Evolutionary conservation across 23 tunicate genomes (phyloP), one percentile per base, ranked within the genome.

Genomic region (Ciona savignyi): DNA sequence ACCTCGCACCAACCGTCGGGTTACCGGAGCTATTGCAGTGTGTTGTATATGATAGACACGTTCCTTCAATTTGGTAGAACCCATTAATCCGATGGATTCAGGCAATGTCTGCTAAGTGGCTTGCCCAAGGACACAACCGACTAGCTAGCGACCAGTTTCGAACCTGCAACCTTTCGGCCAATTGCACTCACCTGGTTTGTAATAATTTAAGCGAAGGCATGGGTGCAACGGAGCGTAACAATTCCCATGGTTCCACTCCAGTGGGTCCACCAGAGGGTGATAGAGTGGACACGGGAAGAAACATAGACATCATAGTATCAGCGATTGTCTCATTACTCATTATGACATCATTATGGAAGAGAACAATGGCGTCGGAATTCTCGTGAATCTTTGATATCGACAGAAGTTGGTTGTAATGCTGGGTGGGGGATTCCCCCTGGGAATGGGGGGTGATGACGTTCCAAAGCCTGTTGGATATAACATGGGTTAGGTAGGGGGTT

Each of bases 201-300:
- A 91, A 51, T 23, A 91, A 71, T 34, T 91, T 91, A 23, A 76
- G 56, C 23, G 78, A 34, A 3, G 90, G 97, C 77, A 91, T 74
- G 62, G 91, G 83, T 0, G 97, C 78, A 4, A 84, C 83, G 6
- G 97, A 91, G 25, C 97, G 66, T 27, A 85, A 62, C 70, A 91
- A 0, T 67, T 91, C 97, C 97, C 97, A 91, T 25, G 97, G 91
- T 56, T 91, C 97, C 1, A 77, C 74, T 22, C 97, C 92, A 4
- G 84, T 76, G 20, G 97, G 79, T 0, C 77, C 79, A 25, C 48
- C 35, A 23, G 61, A 51, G 3, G 91, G 81, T 19, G 84, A 72
- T 1, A 91, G 67, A 24, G 93, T 65, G 33, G 86, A 70, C n/a
- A 80, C 82, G 0, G 97, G 97, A 15, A 51, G 30, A 65, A 35